Base-by-base conservation (phyloP, 2,888 invertebrate species). In the Rhingia rostrata region DNA sequence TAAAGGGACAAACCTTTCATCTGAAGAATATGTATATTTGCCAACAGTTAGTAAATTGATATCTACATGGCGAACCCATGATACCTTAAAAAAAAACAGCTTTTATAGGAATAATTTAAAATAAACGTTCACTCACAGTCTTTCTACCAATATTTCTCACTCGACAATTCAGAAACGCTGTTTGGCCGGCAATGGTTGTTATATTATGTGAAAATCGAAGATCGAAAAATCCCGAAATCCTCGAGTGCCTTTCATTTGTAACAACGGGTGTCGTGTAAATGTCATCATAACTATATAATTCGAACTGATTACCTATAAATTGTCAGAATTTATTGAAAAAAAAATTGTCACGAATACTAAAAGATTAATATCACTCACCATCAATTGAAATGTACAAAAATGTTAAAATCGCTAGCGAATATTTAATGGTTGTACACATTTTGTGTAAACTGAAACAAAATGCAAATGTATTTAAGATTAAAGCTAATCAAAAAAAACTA, bases 81-180 rank as follows among this genome's bases (percentile, higher is more conserved):
- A 87, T 30, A 87, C 87, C 87, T 87, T 7, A 0, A 73, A 69
- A 12, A 39, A 4, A 30, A 5, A 47, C 2, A 43, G 43, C 41
- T 54, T 30, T 6, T 10, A 30, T 49, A 9, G 5, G 6, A 45
- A 6, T 14, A 45, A 45, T 32, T 5, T 30, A 39, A 37, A 4
- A 4, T 41, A 14, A 35, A 22, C 66, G 41, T 43, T 3, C 53
- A 93, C 95, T 95, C 90, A 96, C 96, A 92, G 95, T 95, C 92
- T 96, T 96, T 91, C 96, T 95, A 33, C 96, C 95, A 9, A 96
- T 93, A 90, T 96, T 95, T 91, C 95, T 94, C 81, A 96, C 96
- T 89, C 95, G 93, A 92, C 96, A 96, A 90, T 96, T 95, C 87
- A 96, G 93, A 91, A 96, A 96, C 43, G 96, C 96, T 77, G 95